phyloP scores from a whole-genome alignment of 2,797 vertebrate species.

The Rhabdophis nuchalis region DNA sequence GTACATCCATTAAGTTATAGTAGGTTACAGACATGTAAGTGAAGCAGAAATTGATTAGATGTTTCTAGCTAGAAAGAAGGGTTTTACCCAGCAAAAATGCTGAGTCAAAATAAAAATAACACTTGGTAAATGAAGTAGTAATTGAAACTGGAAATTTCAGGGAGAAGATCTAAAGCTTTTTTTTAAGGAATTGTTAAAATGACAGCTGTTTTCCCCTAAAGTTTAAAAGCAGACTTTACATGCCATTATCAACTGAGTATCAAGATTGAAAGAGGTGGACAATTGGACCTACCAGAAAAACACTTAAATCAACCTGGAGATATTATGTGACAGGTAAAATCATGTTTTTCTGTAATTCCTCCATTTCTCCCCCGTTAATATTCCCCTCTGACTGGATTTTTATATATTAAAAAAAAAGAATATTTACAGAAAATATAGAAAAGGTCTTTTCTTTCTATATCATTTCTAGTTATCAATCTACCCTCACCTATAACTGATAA shows the following conservation, averaged over 20 bases:
- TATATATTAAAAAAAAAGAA: neutral
- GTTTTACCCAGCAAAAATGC: neutral
- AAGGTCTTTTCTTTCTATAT: neutral
- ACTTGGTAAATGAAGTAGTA: neutral
- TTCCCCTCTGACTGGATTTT: neutral
- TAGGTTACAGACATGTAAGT: neutral
- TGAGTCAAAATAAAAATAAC: rapidly evolving
- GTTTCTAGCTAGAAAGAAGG: neutral
- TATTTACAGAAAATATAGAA: neutral
- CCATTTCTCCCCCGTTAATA: neutral
- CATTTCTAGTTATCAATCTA: neutral
- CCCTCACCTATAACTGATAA: neutral
- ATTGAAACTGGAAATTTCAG: neutral
- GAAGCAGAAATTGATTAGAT: neutral
- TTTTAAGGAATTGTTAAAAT: neutral
- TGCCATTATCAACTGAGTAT: neutral
- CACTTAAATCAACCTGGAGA: neutral
- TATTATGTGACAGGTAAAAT: neutral
- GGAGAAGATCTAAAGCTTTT: neutral
- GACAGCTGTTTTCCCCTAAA: neutral
- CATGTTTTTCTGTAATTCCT: neutral
- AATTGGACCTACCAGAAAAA: neutral
- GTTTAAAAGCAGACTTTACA: neutral
- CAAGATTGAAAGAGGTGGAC: neutral
- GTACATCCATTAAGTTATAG: slow-evolving; percentile 5